Evolutionary conservation across 2,797 vertebrate genomes (phyloP).

Genomic region (Petrocephalus sullivani): DNA sequence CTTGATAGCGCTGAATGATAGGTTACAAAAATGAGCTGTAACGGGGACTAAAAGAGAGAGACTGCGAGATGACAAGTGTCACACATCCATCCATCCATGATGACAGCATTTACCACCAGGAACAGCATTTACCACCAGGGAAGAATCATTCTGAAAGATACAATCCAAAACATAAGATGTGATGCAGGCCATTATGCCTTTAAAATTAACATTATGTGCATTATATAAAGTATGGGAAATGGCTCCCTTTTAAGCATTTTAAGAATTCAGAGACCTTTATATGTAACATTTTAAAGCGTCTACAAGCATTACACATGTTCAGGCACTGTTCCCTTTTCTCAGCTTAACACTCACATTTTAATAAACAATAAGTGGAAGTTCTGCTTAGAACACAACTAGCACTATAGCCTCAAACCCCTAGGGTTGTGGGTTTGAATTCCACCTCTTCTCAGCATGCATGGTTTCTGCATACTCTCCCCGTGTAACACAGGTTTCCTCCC

Average conservation of each 20-base stretch:
- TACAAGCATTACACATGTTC: neutral
- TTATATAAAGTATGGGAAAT: neutral
- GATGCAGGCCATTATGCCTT: neutral
- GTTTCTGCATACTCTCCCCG: neutral
- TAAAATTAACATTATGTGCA: neutral
- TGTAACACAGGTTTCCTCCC: neutral
- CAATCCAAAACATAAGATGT: neutral
- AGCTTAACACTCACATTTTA: neutral
- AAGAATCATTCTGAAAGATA: neutral
- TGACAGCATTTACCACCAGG: neutral
- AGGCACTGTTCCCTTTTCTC: neutral
- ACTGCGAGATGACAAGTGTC: neutral
- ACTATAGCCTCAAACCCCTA: neutral
- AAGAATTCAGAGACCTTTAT: neutral
- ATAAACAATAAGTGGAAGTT: neutral
- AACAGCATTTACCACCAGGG: neutral
- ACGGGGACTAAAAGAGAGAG: neutral
- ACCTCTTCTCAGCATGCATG: neutral
- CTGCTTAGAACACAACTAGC: neutral
- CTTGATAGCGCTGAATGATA: neutral
- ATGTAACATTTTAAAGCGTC: neutral
- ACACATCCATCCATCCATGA: conserved; percentile 4
- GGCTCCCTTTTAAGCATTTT: neutral
- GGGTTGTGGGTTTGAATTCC: neutral
- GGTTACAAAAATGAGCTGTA: neutral